Percentiles rank a stretch among this genome's conserved stretches.
These are phyloP conservation scores for Allolobophora icterica DNA, from an alignment of 2,888 invertebrate genomes.

Conservation along the genomic window DNA sequence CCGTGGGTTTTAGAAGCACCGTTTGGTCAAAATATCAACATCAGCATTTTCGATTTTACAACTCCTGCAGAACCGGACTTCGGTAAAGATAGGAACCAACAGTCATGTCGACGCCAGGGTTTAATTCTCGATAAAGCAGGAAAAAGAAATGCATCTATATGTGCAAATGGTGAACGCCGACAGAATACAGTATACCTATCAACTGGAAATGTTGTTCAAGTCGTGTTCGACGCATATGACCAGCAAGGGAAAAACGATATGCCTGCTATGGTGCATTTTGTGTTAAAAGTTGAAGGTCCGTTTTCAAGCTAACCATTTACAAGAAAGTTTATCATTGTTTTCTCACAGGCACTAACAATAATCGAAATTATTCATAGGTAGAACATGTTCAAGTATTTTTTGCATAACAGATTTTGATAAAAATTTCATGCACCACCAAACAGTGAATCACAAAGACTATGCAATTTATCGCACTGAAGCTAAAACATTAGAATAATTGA, in stretches of 20 bases:
- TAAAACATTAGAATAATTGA: no score
- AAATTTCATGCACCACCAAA: background rate
- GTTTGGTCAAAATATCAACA: background rate
- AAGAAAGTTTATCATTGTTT: no score
- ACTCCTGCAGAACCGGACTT: background rate
- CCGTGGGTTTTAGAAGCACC: conserved; percentile 10
- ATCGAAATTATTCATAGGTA: background rate
- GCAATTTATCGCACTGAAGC: no score
- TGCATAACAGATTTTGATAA: background rate
- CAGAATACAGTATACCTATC: background rate
- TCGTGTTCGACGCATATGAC: background rate
- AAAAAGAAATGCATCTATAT: background rate
- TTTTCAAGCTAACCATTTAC: background rate
- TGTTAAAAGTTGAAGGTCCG: background rate
- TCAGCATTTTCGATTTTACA: background rate
- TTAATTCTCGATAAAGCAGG: background rate
- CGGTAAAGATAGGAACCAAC: background rate
- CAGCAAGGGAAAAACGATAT: background rate
- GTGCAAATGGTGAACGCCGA: background rate
- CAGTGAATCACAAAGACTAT: no score
- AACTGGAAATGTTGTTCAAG: conserved; percentile 1
- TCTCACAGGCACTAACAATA: no score
- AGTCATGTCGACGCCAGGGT: background rate
- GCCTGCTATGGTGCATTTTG: background rate
- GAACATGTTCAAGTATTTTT: background rate